These are phyloP conservation scores for Novumbra hubbsi DNA, from an alignment of 2,797 vertebrate species.

Conservation along the genomic window DNA sequence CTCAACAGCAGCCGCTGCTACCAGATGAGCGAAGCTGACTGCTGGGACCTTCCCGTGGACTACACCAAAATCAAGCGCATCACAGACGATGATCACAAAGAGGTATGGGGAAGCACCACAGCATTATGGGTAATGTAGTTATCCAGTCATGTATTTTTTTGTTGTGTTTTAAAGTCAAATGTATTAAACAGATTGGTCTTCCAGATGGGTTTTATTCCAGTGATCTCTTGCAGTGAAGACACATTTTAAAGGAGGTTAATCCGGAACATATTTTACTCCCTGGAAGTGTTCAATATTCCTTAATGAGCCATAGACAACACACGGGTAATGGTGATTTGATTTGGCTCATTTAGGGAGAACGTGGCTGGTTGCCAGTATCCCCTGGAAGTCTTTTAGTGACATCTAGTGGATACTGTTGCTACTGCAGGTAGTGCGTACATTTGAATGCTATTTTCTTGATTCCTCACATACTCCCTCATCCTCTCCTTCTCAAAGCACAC, in stretches of 20 bases:
- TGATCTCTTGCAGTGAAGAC: not conserved
- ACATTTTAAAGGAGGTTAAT: not conserved
- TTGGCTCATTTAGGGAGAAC: not conserved
- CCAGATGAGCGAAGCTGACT: constrained; percentile 88
- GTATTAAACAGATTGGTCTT: not conserved
- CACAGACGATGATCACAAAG: constrained; percentile 88
- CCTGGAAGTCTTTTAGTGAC: not conserved
- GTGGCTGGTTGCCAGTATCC: not conserved
- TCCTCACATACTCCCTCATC: not conserved
- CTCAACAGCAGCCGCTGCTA: constrained; percentile 93
- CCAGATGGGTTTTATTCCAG: not conserved
- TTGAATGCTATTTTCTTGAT: not conserved
- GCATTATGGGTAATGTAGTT: not conserved
- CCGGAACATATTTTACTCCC: not conserved
- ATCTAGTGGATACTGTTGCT: constrained; percentile 34
- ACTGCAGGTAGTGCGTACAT: constrained; percentile 24
- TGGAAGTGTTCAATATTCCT: constrained; percentile 2
- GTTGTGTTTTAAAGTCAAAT: not conserved
- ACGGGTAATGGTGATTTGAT: constrained; percentile 5
- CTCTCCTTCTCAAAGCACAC: not conserved
- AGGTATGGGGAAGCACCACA: constrained; percentile 65
- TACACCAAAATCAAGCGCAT: constrained; percentile 96
- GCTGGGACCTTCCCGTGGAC: constrained; percentile 97
- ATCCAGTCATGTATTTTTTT: not conserved
- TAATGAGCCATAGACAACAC: constrained; percentile 4